Conservation (phyloP, 2,888 invertebrate genomes). For the Drosophila niveifrons region DNA sequence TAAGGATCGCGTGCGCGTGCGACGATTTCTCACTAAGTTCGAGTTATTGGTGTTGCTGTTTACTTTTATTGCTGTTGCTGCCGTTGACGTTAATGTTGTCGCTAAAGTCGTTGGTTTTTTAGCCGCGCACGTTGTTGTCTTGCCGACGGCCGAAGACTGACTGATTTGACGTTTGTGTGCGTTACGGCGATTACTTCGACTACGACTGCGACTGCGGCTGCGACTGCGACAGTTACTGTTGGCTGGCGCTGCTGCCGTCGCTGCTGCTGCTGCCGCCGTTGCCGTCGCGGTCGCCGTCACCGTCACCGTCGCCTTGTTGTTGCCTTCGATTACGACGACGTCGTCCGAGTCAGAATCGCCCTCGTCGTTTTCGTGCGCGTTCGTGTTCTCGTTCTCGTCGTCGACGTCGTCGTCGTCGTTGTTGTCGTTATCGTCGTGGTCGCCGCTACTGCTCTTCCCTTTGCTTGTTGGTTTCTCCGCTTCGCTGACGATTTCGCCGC, state of each 20-base stretch:
- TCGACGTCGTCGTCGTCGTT: slow-evolving; percentile 45
- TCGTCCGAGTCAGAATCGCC: slow-evolving; percentile 73
- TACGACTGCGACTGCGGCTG: slow-evolving; percentile 59
- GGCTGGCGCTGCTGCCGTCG: slow-evolving; percentile 49
- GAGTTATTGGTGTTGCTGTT: slow-evolving; percentile 43
- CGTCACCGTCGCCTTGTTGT: slow-evolving; percentile 55
- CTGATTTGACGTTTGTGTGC: slow-evolving; percentile 79
- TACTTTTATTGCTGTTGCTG: slow-evolving; percentile 45
- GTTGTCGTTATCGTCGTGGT: slow-evolving; percentile 58
- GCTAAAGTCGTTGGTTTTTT: slow-evolving; percentile 55
- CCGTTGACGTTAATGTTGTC: slow-evolving; percentile 6
- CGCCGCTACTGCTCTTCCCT: slow-evolving; percentile 43
- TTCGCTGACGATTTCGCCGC: slow-evolving; percentile 61
- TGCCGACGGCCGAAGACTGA: slow-evolving; percentile 84
- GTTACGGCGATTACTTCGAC: slow-evolving; percentile 75
- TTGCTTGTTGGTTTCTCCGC: slow-evolving; percentile 55
- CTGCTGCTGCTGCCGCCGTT: slow-evolving; percentile 43
- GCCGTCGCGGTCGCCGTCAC: slow-evolving; percentile 45
- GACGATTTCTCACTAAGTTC: slow-evolving; percentile 73
- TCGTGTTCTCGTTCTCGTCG: slow-evolving; percentile 46
- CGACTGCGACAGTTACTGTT: slow-evolving; percentile 46
- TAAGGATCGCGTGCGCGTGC: slow-evolving; percentile 78
- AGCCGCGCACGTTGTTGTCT: slow-evolving; percentile 83
- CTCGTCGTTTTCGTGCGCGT: slow-evolving; percentile 54
- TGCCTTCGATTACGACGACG: slow-evolving; percentile 79